phyloP scores from a whole-genome alignment of 2,113 vertebrate species.

The Panthera uncia region DNA sequence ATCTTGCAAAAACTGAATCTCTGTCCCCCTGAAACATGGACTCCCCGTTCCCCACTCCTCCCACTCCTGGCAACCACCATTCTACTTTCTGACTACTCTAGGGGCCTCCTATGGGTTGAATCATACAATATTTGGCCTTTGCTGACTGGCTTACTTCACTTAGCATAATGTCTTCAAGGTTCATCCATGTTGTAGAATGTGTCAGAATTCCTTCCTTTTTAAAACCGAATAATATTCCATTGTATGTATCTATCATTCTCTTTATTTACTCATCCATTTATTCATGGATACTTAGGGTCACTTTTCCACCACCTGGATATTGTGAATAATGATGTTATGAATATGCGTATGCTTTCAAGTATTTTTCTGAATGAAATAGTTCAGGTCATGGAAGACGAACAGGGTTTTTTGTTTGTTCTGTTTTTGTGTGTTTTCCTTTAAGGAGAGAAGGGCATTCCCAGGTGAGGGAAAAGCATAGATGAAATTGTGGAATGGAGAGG shows the following conservation, averaged over 20 bases:
- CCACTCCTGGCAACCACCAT: not conserved
- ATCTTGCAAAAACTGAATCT: not conserved
- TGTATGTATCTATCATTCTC: not conserved
- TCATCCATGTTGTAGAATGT: not conserved
- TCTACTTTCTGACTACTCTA: not conserved
- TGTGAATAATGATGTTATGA: not conserved
- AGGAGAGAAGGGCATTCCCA: not conserved
- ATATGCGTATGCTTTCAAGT: not conserved
- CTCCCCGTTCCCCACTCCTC: not conserved
- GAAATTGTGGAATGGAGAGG: not conserved
- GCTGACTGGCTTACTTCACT: not conserved
- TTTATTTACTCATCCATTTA: not conserved
- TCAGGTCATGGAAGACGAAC: not conserved
- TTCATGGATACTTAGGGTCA: not conserved
- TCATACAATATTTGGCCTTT: not conserved
- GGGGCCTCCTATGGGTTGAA: not conserved
- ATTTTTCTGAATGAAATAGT: not conserved
- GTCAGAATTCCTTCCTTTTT: not conserved
- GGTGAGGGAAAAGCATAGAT: too few relatives aligned
- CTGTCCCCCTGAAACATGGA: not conserved
- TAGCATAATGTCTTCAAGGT: not conserved
- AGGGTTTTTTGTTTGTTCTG: not conserved
- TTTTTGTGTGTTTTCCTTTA: not conserved
- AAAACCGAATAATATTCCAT: not conserved
- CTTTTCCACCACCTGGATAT: not conserved